A percentile compares a stretch with the other conserved stretches of the same genome.
Conservation (phyloP, 1,140 invertebrate species). For the Temnothorax longispinosus region DNA sequence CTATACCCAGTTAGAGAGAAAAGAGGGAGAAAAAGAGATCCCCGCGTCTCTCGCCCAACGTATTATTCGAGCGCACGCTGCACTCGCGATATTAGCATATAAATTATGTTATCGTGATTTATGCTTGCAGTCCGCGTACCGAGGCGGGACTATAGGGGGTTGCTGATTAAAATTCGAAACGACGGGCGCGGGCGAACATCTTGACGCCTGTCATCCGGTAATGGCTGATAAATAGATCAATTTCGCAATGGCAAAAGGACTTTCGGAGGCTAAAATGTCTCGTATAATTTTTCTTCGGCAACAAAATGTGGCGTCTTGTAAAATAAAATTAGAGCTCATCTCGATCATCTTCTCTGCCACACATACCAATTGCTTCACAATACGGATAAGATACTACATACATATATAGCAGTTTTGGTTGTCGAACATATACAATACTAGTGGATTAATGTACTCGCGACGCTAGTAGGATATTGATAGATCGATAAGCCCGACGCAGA, state of each 20-base stretch:
- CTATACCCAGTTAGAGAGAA: conserved; percentile 53
- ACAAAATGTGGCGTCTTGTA: neutral
- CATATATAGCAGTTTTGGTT: neutral
- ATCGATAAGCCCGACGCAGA: neutral
- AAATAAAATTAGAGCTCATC: neutral
- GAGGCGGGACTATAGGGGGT: conserved; percentile 60
- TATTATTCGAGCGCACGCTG: conserved; percentile 60
- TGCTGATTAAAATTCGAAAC: conserved; percentile 76
- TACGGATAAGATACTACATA: neutral
- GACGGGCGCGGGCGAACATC: conserved; percentile 28
- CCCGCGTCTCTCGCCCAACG: conserved; percentile 36
- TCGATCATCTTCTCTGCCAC: neutral
- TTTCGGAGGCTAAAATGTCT: neutral
- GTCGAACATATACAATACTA: neutral
- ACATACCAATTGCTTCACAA: neutral
- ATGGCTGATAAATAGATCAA: conserved; percentile 53
- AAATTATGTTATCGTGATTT: conserved; percentile 85
- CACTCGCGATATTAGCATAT: conserved; percentile 82
- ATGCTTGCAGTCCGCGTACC: conserved; percentile 72
- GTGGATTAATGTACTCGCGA: neutral
- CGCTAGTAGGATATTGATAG: neutral
- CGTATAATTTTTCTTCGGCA: neutral
- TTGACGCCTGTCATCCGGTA: conserved; percentile 57
- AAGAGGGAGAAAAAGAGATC: neutral
- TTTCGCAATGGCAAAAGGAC: conserved; percentile 5